Conservation (phyloP, 2,797 vertebrate species). For the Hafferia zeledoni region DNA sequence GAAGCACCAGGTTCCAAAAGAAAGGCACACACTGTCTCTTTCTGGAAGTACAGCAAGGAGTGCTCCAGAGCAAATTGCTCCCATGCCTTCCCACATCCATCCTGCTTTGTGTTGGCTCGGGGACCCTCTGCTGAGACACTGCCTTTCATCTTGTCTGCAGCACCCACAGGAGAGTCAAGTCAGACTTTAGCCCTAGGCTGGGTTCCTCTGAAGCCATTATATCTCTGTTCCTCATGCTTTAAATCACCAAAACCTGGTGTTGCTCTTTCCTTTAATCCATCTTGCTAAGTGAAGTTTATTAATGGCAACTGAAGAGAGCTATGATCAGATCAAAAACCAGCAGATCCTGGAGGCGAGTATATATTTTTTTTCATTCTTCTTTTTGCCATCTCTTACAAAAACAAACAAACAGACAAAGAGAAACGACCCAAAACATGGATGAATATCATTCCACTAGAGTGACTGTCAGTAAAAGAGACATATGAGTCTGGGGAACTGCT, state of each 20-base stretch:
- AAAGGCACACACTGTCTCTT: not conserved
- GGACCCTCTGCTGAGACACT: not conserved
- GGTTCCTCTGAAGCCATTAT: constrained; percentile 38
- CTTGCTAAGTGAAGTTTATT: constrained; percentile 35
- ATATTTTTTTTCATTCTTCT: not conserved
- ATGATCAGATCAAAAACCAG: constrained; percentile 13
- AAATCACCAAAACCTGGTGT: constrained; percentile 27
- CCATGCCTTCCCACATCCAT: constrained; percentile 34
- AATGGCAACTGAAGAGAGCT: not conserved
- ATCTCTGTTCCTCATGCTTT: constrained; percentile 3
- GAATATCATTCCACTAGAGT: not conserved
- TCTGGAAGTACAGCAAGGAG: constrained; percentile 16
- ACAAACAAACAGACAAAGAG: not conserved
- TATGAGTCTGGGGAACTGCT: not conserved
- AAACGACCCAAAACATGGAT: not conserved
- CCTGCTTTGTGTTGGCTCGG: constrained; percentile 18
- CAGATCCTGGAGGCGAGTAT: not conserved
- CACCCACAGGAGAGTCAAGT: constrained; percentile 39
- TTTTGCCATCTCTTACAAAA: not conserved
- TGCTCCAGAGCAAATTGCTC: constrained; percentile 27
- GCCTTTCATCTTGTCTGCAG: constrained; percentile 43
- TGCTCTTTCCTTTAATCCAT: constrained; percentile 37
- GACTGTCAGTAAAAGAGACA: not conserved
- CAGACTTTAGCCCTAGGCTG: constrained; percentile 54
- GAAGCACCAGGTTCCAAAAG: not conserved